Base-by-base conservation (phyloP, 1,140 invertebrate species). In the Dysdera silvatica region DNA sequence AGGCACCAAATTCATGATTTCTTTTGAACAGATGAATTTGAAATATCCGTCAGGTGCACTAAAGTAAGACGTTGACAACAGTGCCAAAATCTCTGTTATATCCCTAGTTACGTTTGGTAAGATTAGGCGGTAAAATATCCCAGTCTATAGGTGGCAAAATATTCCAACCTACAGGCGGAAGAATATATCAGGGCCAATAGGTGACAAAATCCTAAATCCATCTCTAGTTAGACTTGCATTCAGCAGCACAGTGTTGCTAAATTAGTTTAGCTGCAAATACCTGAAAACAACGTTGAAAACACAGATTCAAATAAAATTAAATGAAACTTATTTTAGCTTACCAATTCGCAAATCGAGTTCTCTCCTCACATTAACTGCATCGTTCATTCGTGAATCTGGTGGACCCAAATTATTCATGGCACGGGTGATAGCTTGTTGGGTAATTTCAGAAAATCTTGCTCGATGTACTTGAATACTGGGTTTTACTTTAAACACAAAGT, bases 391-490 rank as follows among this genome's bases (percentile, higher is more conserved):
- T 74, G 89, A 84, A 75, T 99, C 87, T 2, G 95, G 92, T 54
- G 81, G 72, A 3, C 77, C 82, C 10, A 99, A 79, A 73, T 85
- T 91, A 40, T 83, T 80, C 32, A 97, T 74, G 4, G 96, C 95
- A 73, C 88, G 76, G n/a, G 78, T 76, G 65, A 91, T 83, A 47
- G 89, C 92, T 48, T 78, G 75, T 14, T 77, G 76, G 8, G 96
- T 99, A 35, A 99, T 99, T 81, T 99, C 95, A 16, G 96, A 99
- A 79, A 99, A 99, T 73, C 86, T 91, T 16, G 95, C 95, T 71
- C 96, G 24, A 29, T 48, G 58, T 24, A 68, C 57, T 26, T 20
- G 31, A 16, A 70, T 43, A 43, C 60, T 61, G 4, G 64, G 47
- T 31, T 63, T 62, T 1, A 62, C 64, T 67, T 31, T 40, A 58